A percentile compares a stretch with the other conserved stretches of the same genome.
Conservation (phyloP, 2,113 vertebrate genomes). For the Tachysurus fulvidraco region DNA sequence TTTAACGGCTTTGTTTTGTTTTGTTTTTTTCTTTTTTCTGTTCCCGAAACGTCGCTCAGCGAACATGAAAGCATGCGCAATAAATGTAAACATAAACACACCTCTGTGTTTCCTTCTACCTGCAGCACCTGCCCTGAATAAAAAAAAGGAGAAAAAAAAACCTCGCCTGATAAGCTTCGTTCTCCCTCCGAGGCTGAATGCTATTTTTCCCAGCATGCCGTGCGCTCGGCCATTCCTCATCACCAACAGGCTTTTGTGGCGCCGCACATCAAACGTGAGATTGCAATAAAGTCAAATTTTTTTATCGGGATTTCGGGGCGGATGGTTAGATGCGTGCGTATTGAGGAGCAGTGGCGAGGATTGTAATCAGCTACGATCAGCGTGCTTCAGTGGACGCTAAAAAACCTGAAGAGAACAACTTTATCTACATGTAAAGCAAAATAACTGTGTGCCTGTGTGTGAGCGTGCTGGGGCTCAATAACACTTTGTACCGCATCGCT, state of each 20-base stretch:
- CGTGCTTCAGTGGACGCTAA: slow-evolving; percentile 70
- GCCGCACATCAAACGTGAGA: slow-evolving; percentile 68
- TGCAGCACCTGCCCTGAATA: slow-evolving; percentile 25
- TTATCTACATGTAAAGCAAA: slow-evolving; percentile 13
- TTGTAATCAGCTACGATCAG: slow-evolving; percentile 68
- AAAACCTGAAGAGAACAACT: slow-evolving; percentile 7
- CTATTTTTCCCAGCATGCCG: slow-evolving; percentile 37
- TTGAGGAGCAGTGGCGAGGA: slow-evolving; percentile 58
- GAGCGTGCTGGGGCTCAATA: background rate
- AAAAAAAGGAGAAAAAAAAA: slow-evolving; percentile 43
- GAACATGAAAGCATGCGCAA: background rate
- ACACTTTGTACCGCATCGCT: background rate
- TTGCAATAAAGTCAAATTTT: slow-evolving; percentile 47
- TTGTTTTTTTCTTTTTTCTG: too few relatives aligned
- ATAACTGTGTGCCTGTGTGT: slow-evolving; percentile 39
- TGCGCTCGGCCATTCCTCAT: slow-evolving; percentile 39
- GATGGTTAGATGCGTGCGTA: slow-evolving; percentile 64
- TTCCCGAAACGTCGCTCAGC: background rate
- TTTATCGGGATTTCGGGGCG: slow-evolving; percentile 69
- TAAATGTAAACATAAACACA: slow-evolving; percentile 20
- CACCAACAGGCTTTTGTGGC: slow-evolving; percentile 54
- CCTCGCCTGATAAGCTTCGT: slow-evolving; percentile 49
- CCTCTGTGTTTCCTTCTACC: slow-evolving; percentile 48
- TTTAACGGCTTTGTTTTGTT: too few relatives aligned
- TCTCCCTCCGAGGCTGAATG: slow-evolving; percentile 44